These are phyloP conservation scores for Hozukius guyotensis DNA, from an alignment of 2,797 vertebrate genomes.

Conservation along the genomic window DNA sequence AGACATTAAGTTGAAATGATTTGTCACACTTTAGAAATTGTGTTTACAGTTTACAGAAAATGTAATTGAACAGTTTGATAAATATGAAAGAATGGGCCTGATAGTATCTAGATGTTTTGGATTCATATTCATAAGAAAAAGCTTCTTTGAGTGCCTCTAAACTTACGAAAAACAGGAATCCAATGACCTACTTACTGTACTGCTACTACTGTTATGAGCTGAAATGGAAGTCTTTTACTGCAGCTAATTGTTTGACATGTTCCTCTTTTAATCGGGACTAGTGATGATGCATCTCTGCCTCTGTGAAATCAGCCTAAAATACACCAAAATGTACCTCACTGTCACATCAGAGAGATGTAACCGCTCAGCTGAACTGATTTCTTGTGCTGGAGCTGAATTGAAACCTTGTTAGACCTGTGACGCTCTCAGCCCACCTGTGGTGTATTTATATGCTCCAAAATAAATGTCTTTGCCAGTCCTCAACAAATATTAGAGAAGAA, in stretches of 20 bases:
- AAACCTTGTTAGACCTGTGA: conserved; percentile 2
- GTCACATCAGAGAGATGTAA: background rate
- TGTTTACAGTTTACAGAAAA: background rate
- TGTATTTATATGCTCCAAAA: conserved; percentile 21
- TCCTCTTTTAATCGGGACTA: background rate
- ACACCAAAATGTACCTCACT: background rate
- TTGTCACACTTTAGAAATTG: background rate
- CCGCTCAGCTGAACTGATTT: background rate
- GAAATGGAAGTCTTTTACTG: background rate
- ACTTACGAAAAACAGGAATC: background rate
- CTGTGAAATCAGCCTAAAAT: background rate
- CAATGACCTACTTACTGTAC: background rate
- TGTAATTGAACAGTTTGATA: no score
- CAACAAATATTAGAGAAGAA: conserved; percentile 27
- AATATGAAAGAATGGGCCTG: background rate
- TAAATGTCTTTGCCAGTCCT: conserved; percentile 30
- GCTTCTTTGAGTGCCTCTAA: background rate
- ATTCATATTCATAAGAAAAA: background rate
- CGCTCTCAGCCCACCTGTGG: conserved; percentile 3
- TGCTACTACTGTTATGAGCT: background rate
- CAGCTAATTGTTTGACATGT: background rate
- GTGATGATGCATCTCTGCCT: background rate
- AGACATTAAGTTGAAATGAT: background rate
- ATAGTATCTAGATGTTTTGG: background rate
- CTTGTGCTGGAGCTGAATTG: conserved; percentile 4